phyloP scores from a whole-genome alignment of 2,113 vertebrate genomes.

The Pterocles burchelli region DNA sequence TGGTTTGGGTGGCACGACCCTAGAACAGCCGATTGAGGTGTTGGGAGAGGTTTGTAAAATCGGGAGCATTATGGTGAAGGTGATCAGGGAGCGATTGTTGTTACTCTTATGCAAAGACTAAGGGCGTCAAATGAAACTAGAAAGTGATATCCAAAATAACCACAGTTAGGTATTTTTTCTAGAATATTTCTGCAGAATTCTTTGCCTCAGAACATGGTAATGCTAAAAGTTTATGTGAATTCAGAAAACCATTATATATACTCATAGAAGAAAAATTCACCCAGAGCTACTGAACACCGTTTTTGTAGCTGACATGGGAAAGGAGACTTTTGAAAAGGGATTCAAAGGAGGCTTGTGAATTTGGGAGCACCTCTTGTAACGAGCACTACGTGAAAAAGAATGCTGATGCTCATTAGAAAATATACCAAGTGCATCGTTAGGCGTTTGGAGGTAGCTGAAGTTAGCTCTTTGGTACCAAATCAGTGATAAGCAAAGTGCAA shows the following conservation, averaged over 20 bases:
- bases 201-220: neutral
- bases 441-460: neutral
- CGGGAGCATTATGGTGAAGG: neutral
- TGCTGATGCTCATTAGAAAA: constrained; percentile 3
- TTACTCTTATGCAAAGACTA: neutral
- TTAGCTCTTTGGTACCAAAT: constrained; percentile 7
- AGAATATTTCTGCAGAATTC: neutral
- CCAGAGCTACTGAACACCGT: constrained; percentile 10
- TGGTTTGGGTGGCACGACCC: neutral
- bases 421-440: constrained; percentile 16
- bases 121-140: neutral
- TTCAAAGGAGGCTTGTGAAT: constrained; percentile 11
- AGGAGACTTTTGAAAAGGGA: neutral
- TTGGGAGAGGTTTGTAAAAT: neutral
- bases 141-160: neutral
- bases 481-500: neutral
- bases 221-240: neutral
- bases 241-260: constrained; percentile 1
- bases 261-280: constrained; percentile 7
- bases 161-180: neutral
- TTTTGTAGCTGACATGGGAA: constrained; percentile 8
- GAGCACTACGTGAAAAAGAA: neutral
- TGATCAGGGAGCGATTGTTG: neutral
- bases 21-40: neutral
- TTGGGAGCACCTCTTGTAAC: constrained; percentile 1